Evolutionary conservation across 2,113 vertebrate species (phyloP).

Genomic region (Muntiacus muntjak): DNA sequence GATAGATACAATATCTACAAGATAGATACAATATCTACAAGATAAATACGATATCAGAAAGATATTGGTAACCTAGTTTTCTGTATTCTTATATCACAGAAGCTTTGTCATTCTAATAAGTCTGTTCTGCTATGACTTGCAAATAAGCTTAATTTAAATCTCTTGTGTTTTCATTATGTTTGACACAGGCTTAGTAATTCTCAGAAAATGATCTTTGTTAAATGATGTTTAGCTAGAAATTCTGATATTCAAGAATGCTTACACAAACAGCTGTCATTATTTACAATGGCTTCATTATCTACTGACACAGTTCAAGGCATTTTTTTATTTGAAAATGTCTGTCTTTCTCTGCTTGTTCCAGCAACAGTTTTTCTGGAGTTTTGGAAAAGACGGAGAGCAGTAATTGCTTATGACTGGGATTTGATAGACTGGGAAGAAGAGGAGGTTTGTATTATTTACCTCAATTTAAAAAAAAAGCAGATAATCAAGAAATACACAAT

Average conservation of each 20-base stretch:
- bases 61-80: neutral
- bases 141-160: conserved; percentile 35
- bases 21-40: too few species aligned
- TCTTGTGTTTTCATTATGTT: conserved; percentile 1
- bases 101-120: neutral
- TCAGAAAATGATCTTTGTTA: neutral
- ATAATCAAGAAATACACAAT: neutral
- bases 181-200: neutral
- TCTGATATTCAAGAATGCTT: neutral
- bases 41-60: neutral
- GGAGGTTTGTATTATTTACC: conserved; percentile 85
- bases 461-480: neutral
- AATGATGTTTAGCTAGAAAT: neutral
- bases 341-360: conserved; percentile 74
- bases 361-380: conserved; percentile 97
- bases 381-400: conserved; percentile 95
- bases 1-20: too few species aligned
- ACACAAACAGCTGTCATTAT: neutral
- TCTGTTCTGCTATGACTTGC: neutral
- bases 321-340: conserved; percentile 39
- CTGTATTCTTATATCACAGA: neutral
- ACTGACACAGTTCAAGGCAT: neutral
- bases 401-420: conserved; percentile 98
- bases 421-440: conserved; percentile 98
- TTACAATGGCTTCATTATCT: neutral